These are phyloP conservation scores for Eospalax fontanierii DNA, from an alignment of 2,797 vertebrate species.

Conservation along the genomic window DNA sequence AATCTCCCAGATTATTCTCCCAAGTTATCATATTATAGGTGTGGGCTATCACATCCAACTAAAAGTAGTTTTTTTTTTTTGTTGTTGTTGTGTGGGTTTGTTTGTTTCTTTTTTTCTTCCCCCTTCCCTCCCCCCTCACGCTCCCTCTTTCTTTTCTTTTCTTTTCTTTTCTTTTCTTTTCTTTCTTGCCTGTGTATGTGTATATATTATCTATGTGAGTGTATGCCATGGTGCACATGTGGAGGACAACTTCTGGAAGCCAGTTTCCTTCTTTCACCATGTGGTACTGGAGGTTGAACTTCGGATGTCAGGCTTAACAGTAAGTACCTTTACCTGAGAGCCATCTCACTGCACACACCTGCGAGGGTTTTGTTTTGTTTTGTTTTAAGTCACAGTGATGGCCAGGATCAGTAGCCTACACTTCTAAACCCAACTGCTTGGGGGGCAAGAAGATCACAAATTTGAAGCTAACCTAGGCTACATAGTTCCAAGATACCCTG, in stretches of 20 bases:
- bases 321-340: neutral
- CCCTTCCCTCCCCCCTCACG: too few species aligned
- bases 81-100: too few species aligned
- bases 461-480: neutral
- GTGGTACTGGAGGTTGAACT: neutral
- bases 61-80: neutral
- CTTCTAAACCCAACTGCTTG: neutral
- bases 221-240: neutral
- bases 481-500: neutral
- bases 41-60: neutral
- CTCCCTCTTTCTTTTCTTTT: too few species aligned
- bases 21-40: too few species aligned
- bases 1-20: neutral
- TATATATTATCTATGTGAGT: neutral
- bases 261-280: neutral
- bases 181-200: neutral
- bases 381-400: neutral
- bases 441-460: neutral
- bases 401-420: too few species aligned
- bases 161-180: too few species aligned
- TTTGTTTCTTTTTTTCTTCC: neutral
- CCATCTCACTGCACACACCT: neutral
- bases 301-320: neutral
- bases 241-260: neutral
- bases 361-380: neutral